Conservation (phyloP, 2,888 invertebrate genomes). For the Drosophila tripunctata region DNA sequence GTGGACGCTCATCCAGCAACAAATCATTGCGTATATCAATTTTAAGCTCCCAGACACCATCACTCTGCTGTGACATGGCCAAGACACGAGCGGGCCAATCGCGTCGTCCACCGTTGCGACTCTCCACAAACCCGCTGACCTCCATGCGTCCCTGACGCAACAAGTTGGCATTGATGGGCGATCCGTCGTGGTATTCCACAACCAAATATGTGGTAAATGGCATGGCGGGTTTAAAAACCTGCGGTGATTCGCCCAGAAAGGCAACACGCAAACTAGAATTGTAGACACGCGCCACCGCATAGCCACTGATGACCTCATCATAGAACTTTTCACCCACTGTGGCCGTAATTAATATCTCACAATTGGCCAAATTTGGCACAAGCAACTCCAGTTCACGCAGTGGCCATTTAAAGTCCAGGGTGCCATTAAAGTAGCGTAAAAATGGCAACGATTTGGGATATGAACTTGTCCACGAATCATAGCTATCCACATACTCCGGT, state of each 20-base stretch:
- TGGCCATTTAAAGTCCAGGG: slow-evolving; percentile 93
- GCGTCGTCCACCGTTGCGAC: slow-evolving; percentile 87
- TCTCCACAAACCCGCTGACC: slow-evolving; percentile 87
- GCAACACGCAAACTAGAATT: slow-evolving; percentile 93
- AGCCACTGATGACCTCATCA: slow-evolving; percentile 92
- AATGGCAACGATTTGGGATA: slow-evolving; percentile 88
- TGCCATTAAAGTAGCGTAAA: slow-evolving; percentile 93
- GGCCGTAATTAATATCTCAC: slow-evolving; percentile 93
- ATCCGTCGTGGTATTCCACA: slow-evolving; percentile 96
- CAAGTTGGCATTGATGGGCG: slow-evolving; percentile 88
- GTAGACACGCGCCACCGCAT: slow-evolving; percentile 93
- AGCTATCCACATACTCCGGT: slow-evolving; percentile 85
- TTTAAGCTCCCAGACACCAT: slow-evolving; percentile 93
- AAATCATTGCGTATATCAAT: slow-evolving; percentile 89
- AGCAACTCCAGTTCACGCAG: slow-evolving; percentile 88
- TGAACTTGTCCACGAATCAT: slow-evolving; percentile 81
- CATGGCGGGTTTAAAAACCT: slow-evolving; percentile 98
- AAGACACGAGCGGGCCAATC: slow-evolving; percentile 87
- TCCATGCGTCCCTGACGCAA: slow-evolving; percentile 88
- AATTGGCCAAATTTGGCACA: slow-evolving; percentile 86
- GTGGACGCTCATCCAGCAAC: slow-evolving; percentile 86
- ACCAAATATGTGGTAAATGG: slow-evolving; percentile 94
- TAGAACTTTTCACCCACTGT: slow-evolving; percentile 94
- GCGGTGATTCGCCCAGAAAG: slow-evolving; percentile 95
- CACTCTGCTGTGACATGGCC: slow-evolving; percentile 87